Base-by-base conservation (phyloP, 2,797 vertebrate species). In the Rhyacichthys aspro region DNA sequence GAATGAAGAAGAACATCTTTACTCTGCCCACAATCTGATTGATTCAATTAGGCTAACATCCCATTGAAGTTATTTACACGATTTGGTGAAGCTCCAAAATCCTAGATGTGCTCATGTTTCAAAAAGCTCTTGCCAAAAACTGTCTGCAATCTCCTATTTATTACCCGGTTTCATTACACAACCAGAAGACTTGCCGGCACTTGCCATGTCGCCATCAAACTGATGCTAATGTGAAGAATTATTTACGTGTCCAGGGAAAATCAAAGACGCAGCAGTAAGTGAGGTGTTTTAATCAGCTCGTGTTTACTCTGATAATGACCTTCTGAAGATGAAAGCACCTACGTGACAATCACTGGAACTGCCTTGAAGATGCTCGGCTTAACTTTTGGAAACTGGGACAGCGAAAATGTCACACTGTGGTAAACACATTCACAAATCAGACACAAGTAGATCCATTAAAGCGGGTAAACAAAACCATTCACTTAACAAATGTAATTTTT, bases 331-430 rank as follows among this genome's bases (percentile, higher is more conserved):
- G 69, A 70, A 79, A 82, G 64, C 59, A 47, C 11, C 38, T 9
- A 56, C 56, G 28, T 57, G 34, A 81, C 68, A 78, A 63, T 78
- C 68, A 50, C 43, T 48, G 16, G 76, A 72, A 82, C 70, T 79
- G 59, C 50, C 43, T 77, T 55, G 53, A 67, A 78, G 69, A 63
- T 52, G 32, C 55, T 59, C 16, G 10, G 7, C 56, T 55, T 55
- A 67, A 65, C 47, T 53, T 10, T 33, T 11, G 43, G 33, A 37
- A 53, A 55, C 38, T 37, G 28, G 54, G 53, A 48, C 16, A 18
- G 7, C 44, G 50, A 61, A 55, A 38, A 42, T 10, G 6, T 55
- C 11, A 17, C 32, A 57, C 46, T 46, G 41, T 17, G 11, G 9
- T 11, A 18, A 41, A 32, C 52, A 45, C 32, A 37, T 44, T 63